Conservation (phyloP, 2,113 vertebrate genomes). For the Malurus alboscapulatus region DNA sequence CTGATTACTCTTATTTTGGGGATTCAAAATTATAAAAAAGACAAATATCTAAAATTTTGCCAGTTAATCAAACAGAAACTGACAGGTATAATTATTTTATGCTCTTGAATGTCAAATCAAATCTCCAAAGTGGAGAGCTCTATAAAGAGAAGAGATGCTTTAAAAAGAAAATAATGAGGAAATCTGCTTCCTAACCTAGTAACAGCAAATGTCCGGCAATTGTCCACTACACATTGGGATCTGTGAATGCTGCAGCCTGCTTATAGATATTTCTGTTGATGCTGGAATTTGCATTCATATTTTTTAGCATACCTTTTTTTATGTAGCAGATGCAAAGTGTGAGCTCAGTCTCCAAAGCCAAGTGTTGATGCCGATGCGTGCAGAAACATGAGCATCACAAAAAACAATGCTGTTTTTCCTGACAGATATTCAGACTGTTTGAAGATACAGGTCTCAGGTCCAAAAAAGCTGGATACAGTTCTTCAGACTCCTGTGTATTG, state of each 20-base stretch:
- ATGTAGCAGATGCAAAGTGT: neutral
- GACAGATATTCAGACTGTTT: neutral
- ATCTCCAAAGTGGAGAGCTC: neutral
- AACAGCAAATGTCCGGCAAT: slow-evolving; percentile 53
- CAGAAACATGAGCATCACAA: neutral
- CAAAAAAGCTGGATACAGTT: neutral
- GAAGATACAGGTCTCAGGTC: neutral
- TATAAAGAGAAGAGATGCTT: slow-evolving; percentile 35
- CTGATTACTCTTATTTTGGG: neutral
- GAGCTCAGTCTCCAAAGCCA: neutral
- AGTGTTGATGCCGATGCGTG: neutral
- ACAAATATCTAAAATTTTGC: neutral
- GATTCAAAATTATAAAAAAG: slow-evolving; percentile 21
- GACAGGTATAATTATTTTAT: slow-evolving; percentile 43
- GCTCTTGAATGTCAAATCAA: slow-evolving; percentile 22
- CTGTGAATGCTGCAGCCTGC: neutral
- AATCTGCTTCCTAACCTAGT: slow-evolving; percentile 22
- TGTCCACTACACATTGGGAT: neutral
- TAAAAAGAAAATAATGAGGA: slow-evolving; percentile 16
- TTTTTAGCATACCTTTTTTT: slow-evolving; percentile 9
- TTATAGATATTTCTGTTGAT: neutral
- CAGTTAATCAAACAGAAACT: slow-evolving; percentile 16
- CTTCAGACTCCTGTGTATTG: neutral
- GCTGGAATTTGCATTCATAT: slow-evolving; percentile 16
- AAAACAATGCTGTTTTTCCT: neutral